Conservation (phyloP, 2,113 vertebrate species). For the Seriola rivoliana region DNA sequence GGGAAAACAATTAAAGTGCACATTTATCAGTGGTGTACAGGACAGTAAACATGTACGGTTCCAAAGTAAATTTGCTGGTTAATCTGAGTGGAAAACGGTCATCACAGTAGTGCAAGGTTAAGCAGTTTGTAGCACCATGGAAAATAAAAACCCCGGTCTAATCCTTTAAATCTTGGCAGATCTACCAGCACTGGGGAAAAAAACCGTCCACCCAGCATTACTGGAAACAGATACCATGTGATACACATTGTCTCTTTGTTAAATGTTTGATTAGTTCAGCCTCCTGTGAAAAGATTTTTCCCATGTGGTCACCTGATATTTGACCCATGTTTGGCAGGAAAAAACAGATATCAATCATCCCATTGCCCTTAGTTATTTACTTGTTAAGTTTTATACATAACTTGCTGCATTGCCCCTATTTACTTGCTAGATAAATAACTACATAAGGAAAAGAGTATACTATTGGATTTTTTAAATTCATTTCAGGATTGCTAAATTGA, state of each 20-base stretch:
- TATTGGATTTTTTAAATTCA: conserved; percentile 4
- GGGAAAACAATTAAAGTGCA: neutral
- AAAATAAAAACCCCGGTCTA: conserved; percentile 61
- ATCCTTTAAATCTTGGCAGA: conserved; percentile 74
- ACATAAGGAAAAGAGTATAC: neutral
- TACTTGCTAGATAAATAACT: no score
- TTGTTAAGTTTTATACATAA: no score
- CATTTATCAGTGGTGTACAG: neutral
- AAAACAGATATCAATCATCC: no score
- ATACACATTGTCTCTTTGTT: conserved; percentile 56
- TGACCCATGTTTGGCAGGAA: conserved; percentile 25
- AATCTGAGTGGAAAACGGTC: conserved; percentile 53
- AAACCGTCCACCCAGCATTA: conserved; percentile 35
- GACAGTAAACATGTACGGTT: conserved; percentile 1
- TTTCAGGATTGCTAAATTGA: conserved; percentile 18
- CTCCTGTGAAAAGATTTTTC: conserved; percentile 28
- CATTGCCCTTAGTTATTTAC: no score
- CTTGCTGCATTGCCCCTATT: no score
- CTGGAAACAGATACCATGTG: conserved; percentile 48
- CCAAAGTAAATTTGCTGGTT: conserved; percentile 40
- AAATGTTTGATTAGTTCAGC: conserved; percentile 58
- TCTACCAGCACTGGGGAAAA: conserved; percentile 35
- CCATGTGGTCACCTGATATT: conserved; percentile 41
- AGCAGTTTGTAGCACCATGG: conserved; percentile 53
- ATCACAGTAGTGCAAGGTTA: conserved; percentile 67